Conservation (phyloP, 2,888 invertebrate species). For the Xestia ashworthii region DNA sequence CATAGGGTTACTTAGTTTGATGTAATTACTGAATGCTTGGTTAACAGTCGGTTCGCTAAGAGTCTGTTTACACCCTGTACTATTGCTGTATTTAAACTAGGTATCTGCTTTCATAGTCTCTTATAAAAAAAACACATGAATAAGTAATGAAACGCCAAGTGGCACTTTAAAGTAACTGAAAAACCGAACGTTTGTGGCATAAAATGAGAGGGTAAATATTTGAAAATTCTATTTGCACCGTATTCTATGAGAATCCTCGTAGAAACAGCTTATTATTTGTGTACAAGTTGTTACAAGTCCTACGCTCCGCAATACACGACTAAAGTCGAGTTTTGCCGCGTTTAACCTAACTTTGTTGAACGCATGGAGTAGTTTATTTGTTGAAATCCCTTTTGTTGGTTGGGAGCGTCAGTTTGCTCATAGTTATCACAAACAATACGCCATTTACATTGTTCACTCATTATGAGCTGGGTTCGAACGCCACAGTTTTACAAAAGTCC, state of each 20-base stretch:
- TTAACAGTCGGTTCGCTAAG: no score
- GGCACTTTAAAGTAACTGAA: constrained; percentile 40
- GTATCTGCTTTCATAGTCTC: constrained; percentile 17
- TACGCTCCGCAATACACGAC: constrained; percentile 17
- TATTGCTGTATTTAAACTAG: constrained; percentile 24
- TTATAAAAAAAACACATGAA: constrained; percentile 37
- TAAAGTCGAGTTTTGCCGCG: constrained; percentile 50
- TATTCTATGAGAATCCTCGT: constrained; percentile 6
- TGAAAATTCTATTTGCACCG: constrained; percentile 39
- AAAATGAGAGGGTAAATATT: constrained; percentile 15
- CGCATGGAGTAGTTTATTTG: constrained; percentile 63
- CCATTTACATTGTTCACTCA: constrained; percentile 60
- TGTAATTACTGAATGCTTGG: no score
- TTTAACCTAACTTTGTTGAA: constrained; percentile 65
- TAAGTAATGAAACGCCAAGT: constrained; percentile 40
- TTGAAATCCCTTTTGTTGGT: constrained; percentile 60
- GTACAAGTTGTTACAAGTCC: constrained; percentile 47
- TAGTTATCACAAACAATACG: constrained; percentile 67
- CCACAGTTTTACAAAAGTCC: constrained; percentile 46
- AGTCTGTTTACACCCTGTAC: background rate
- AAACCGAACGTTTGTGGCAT: constrained; percentile 32
- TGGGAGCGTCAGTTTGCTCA: constrained; percentile 41
- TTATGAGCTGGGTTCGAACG: constrained; percentile 46
- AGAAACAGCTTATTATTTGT: constrained; percentile 51
- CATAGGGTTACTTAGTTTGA: no score